Conservation (phyloP, 2,797 vertebrate genomes). For the Lepus oiostolus region DNA sequence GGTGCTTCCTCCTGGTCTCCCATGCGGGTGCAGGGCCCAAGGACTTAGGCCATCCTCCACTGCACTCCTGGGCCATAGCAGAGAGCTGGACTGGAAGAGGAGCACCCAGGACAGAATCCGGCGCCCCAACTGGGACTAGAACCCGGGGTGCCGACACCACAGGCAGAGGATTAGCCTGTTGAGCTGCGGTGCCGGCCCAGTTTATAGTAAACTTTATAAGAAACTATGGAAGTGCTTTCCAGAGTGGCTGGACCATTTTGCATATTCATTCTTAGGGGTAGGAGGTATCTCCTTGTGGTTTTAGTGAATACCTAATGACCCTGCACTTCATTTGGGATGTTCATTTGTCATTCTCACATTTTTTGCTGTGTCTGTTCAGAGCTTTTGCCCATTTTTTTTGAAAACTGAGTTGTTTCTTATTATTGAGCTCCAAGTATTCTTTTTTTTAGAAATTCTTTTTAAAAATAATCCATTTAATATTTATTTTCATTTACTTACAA, state of each 20-base stretch:
- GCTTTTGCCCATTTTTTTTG: neutral
- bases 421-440: neutral
- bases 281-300: neutral
- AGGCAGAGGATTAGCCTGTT: too few species aligned
- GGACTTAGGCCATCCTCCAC: too few species aligned
- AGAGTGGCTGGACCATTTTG: neutral
- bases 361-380: neutral
- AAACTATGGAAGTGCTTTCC: constrained; percentile 10
- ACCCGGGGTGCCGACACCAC: too few species aligned
- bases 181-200: too few species aligned
- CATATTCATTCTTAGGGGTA: neutral
- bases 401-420: neutral
- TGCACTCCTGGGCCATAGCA: too few species aligned
- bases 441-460: neutral
- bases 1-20: too few species aligned
- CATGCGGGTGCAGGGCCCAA: too few species aligned
- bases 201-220: neutral
- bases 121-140: too few species aligned
- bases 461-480: too few species aligned
- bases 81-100: too few species aligned
- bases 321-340: neutral
- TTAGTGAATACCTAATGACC: neutral
- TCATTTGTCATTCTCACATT: neutral
- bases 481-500: too few species aligned
- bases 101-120: too few species aligned